A percentile compares a stretch with the other conserved stretches of the same genome.
phyloP scores from a whole-genome alignment of 2,113 vertebrate genomes.

The Ailuropoda melanoleuca region DNA sequence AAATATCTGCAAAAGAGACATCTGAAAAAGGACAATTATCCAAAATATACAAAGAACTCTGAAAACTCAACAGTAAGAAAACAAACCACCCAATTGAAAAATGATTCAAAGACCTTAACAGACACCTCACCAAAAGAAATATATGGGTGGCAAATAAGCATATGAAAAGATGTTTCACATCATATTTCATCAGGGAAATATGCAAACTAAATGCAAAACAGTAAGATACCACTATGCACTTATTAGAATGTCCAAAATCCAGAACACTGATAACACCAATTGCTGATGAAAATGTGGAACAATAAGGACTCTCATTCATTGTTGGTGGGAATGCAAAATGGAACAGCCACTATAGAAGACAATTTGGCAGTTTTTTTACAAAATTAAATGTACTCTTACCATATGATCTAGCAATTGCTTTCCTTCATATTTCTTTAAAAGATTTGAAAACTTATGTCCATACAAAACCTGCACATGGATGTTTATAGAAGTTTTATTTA shows the following conservation, averaged over 20 bases:
- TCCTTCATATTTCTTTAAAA: background rate
- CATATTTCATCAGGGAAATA: background rate
- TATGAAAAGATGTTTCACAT: background rate
- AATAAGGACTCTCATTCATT: background rate
- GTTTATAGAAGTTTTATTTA: background rate
- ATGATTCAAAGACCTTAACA: background rate
- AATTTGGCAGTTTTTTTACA: background rate
- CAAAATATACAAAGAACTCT: background rate
- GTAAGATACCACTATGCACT: background rate
- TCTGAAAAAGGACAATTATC: background rate
- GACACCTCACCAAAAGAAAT: background rate
- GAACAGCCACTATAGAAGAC: background rate
- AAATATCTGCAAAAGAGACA: background rate
- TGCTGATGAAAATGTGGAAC: background rate
- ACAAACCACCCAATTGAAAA: background rate
- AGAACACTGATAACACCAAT: background rate
- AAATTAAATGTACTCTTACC: background rate
- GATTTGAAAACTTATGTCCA: background rate
- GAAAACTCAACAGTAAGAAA: background rate
- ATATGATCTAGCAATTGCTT: background rate
- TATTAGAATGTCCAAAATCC: background rate
- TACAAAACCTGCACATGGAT: too few relatives aligned
- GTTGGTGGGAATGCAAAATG: background rate
- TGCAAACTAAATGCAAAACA: background rate
- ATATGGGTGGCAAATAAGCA: background rate